Percentiles rank a stretch among this genome's conserved stretches.
These are phyloP conservation scores for Labeo catla DNA, from an alignment of 2,113 vertebrate species.

Conservation along the genomic window DNA sequence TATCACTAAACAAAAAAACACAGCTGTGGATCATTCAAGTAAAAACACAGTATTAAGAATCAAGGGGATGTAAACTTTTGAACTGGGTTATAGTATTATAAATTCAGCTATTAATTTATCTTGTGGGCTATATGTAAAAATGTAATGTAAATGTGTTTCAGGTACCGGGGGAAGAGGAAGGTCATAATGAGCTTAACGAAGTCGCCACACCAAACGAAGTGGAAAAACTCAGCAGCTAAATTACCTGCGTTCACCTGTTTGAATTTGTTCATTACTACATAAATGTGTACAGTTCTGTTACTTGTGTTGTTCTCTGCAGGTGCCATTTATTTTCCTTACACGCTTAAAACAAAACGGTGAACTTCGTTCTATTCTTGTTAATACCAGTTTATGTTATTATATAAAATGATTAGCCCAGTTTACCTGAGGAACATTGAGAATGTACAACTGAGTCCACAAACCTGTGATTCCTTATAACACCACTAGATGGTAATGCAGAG, in stretches of 20 bases:
- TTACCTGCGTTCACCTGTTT: background rate
- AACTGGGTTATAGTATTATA: no score
- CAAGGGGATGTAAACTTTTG: no score
- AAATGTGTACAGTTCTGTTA: background rate
- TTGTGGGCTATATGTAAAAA: no score
- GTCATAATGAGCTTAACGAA: conserved; percentile 57
- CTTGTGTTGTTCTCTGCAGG: conserved; percentile 16
- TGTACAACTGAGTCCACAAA: background rate
- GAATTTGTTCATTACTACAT: background rate
- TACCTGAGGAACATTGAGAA: background rate
- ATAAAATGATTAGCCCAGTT: background rate
- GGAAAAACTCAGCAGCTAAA: conserved; percentile 71
- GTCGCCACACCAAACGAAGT: conserved; percentile 63
- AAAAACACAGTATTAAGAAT: no score
- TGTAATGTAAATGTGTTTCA: conserved; percentile 44
- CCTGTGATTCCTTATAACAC: background rate
- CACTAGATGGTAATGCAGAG: conserved; percentile 48
- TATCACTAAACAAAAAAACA: no score
- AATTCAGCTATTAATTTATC: no score
- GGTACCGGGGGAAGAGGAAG: conserved; percentile 72
- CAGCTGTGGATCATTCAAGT: no score
- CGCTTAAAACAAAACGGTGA: background rate
- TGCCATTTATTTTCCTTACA: conserved; percentile 33
- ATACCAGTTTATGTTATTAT: conserved; percentile 5
- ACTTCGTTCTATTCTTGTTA: conserved; percentile 14